Percentiles rank a stretch among this genome's conserved stretches.
Conservation (phyloP, 2,888 invertebrate species). For the Autographa pulchrina region DNA sequence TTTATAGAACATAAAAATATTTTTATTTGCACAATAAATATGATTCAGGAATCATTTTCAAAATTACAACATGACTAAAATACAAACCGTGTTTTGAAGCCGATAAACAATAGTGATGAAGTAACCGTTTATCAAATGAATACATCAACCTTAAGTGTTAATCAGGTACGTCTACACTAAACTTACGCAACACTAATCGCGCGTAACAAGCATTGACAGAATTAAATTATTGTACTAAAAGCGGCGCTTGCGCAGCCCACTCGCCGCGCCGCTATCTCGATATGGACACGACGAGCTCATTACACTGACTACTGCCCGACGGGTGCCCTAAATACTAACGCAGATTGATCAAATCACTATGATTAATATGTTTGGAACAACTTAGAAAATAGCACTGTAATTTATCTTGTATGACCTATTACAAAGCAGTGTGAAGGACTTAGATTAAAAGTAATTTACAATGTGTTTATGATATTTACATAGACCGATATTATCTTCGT, state of each 20-base stretch:
- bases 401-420: constrained; percentile 30
- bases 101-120: neutral
- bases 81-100: constrained; percentile 14
- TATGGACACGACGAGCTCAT: constrained; percentile 70
- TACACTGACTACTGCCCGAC: constrained; percentile 65
- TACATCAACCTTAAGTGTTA: neutral
- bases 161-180: constrained; percentile 20
- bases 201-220: constrained; percentile 27
- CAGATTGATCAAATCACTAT: constrained; percentile 25
- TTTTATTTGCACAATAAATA: constrained; percentile 50
- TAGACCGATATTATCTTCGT: constrained; percentile 32
- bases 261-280: constrained; percentile 57
- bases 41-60: constrained; percentile 38
- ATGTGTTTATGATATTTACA: constrained; percentile 26
- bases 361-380: constrained; percentile 45
- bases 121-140: constrained; percentile 2
- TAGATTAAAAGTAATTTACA: constrained; percentile 37
- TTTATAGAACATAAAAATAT: constrained; percentile 49
- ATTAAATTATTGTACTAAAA: constrained; percentile 30
- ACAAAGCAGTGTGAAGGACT: constrained; percentile 19
- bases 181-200: constrained; percentile 30
- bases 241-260: constrained; percentile 43
- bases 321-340: constrained; percentile 67
- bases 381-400: constrained; percentile 19
- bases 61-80: constrained; percentile 20